phyloP scores from a whole-genome alignment of 2,113 vertebrate species.

The Tupaia tana region DNA sequence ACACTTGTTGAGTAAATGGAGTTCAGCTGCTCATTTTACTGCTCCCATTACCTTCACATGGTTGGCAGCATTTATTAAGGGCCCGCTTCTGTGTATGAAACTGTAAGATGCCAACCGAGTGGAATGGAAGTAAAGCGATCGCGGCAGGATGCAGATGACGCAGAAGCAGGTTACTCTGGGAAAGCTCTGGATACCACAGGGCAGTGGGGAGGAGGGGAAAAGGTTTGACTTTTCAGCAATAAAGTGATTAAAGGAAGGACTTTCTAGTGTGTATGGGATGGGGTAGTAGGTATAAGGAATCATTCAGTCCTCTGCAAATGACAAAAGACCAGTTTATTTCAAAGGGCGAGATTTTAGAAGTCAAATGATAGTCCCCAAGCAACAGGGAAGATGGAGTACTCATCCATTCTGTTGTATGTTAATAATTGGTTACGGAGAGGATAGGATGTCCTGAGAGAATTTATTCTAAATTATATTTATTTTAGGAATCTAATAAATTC shows the following conservation, averaged over 20 bases:
- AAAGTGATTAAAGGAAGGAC: not conserved
- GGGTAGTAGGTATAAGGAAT: not conserved
- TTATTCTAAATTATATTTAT: slow-evolving; percentile 57
- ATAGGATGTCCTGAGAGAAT: not conserved
- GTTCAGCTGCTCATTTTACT: slow-evolving; percentile 35
- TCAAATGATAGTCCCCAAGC: not conserved
- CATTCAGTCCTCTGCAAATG: not conserved
- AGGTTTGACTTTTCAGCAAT: not conserved
- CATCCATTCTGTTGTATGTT: not conserved
- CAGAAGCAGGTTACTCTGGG: not conserved
- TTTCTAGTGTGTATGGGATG: not conserved
- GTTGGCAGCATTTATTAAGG: slow-evolving; percentile 38
- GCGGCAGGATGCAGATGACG: not conserved
- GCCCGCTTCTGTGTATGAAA: not conserved
- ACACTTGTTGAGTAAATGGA: not conserved
- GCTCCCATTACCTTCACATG: not conserved
- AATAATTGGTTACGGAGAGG: not conserved
- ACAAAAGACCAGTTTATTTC: not conserved
- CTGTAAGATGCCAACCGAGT: slow-evolving; percentile 12
- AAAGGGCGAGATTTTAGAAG: not conserved
- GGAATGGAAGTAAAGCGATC: not conserved
- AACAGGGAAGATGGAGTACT: not conserved
- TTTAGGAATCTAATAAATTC: slow-evolving; percentile 14
- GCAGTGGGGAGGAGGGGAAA: too few species aligned
- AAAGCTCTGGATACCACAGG: not conserved